Evolutionary conservation across 2,888 invertebrate genomes (phyloP).

Genomic region (Clepsis dumicolana): DNA sequence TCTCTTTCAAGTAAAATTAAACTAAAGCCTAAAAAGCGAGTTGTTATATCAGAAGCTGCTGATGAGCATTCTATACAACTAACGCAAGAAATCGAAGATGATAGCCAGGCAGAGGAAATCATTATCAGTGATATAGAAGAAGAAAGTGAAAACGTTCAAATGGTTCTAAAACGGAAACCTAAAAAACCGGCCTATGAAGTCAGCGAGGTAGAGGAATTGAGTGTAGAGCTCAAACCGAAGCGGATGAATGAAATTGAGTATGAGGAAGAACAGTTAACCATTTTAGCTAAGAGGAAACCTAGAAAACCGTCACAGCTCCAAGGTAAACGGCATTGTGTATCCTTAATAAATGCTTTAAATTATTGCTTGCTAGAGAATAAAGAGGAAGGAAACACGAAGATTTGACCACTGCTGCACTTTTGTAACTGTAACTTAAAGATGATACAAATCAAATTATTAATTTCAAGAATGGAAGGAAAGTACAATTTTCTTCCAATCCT

Average conservation of each 20-base stretch:
- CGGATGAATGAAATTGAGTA: constrained; percentile 74
- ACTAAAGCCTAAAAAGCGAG: constrained; percentile 88
- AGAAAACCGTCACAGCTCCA: constrained; percentile 87
- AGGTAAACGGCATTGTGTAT: constrained; percentile 76
- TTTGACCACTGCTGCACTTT: neutral
- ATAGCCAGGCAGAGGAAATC: constrained; percentile 88
- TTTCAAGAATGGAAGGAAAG: no score
- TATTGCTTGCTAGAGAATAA: neutral
- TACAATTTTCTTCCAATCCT: neutral
- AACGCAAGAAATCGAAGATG: constrained; percentile 88
- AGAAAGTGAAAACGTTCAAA: constrained; percentile 84
- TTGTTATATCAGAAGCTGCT: constrained; percentile 88
- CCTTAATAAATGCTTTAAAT: neutral
- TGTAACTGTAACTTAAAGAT: neutral
- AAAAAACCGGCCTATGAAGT: constrained; percentile 86
- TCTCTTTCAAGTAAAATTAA: constrained; percentile 90
- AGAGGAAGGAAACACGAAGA: neutral
- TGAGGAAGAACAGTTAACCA: constrained; percentile 89
- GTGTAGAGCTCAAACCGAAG: constrained; percentile 84
- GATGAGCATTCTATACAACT: constrained; percentile 89
- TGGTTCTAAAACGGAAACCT: constrained; percentile 78
- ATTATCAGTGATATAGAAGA: constrained; percentile 88
- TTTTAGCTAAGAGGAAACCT: constrained; percentile 89
- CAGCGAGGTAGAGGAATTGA: constrained; percentile 87
- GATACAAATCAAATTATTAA: neutral